Evolutionary conservation across 1,140 invertebrate genomes (phyloP), one percentile per base, ranked within the genome.

Genomic region (Atta cephalotes): DNA sequence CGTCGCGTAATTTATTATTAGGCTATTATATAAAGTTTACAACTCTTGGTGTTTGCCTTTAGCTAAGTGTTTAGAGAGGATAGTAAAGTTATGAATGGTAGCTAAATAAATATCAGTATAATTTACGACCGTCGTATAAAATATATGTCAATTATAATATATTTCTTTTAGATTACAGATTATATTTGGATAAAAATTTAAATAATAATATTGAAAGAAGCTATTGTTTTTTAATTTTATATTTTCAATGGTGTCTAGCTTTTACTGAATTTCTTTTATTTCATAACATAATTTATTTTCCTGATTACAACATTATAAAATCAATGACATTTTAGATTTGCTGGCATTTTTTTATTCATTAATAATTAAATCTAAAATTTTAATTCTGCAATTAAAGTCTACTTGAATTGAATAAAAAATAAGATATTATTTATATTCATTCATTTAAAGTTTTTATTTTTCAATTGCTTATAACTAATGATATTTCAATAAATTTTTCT

Each of bases 1-100:
- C 25, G 39, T 49, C 35, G 35, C 10, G 39, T 39, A 74, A 82
- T 82, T 70, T 82, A 58, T 82, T 82, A 51, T 49, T 49, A 31
- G 80, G n/a, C 25, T 18, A 82, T 80, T 35, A 25, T 35, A 25
- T 56, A 58, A n/a, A 81, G 45, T 62, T 84, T 76, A 49, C 18
- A 45, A 62, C 28, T n/a, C 35, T 58, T 16, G 6, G 18, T 66
- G 16, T 63, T 80, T 86, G 39, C 25, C 51, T 80, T 86, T 21
- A 14, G 39, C 18, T 49, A 62, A 9, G 28, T 60, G 63, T 79
- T 79, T 53, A 79, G 31, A 49, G 3, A 1, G 21, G n/a, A 58
- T 2, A 18, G 18, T 53, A 14, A 39, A 31, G 3, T 4, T 4
- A 35, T 12, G 35, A 71, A 35, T 35, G 49, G 45, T 58, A 71